These are phyloP conservation scores for Calameuta pallipes DNA, from an alignment of 2,888 invertebrate species.

Conservation along the genomic window DNA sequence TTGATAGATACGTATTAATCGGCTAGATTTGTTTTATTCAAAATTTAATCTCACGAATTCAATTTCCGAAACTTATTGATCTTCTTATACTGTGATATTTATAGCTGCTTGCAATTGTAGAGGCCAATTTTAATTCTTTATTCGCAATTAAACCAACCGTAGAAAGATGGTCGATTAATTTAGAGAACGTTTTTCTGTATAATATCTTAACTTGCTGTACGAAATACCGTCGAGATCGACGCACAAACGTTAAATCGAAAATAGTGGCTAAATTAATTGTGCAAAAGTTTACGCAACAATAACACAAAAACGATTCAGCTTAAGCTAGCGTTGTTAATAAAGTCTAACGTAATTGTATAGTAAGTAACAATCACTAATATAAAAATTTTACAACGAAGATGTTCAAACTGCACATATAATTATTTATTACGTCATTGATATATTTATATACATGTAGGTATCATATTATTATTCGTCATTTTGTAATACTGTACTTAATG, in stretches of 20 bases:
- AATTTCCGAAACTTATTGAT: slow-evolving; percentile 23
- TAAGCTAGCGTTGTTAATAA: not conserved
- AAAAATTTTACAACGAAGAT: not conserved
- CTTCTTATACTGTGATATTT: slow-evolving; percentile 38
- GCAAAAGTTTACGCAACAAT: not conserved
- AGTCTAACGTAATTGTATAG: not conserved
- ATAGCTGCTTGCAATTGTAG: slow-evolving; percentile 12
- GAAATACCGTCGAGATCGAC: not conserved
- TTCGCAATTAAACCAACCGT: not conserved
- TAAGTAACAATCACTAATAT: not conserved
- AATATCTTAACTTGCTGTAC: not conserved
- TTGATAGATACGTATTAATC: not conserved
- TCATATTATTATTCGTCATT: not conserved
- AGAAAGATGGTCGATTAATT: not conserved
- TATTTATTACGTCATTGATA: not conserved
- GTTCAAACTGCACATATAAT: not conserved
- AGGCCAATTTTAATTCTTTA: not conserved
- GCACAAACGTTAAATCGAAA: not conserved
- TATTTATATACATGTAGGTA: not conserved
- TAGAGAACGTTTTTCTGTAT: not conserved
- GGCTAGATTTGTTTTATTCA: not conserved
- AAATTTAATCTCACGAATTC: slow-evolving; percentile 14
- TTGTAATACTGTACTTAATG: not conserved
- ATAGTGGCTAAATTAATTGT: not conserved
- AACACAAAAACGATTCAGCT: not conserved